Conservation (phyloP, 1,140 invertebrate genomes). For the Orius insidiosus region DNA sequence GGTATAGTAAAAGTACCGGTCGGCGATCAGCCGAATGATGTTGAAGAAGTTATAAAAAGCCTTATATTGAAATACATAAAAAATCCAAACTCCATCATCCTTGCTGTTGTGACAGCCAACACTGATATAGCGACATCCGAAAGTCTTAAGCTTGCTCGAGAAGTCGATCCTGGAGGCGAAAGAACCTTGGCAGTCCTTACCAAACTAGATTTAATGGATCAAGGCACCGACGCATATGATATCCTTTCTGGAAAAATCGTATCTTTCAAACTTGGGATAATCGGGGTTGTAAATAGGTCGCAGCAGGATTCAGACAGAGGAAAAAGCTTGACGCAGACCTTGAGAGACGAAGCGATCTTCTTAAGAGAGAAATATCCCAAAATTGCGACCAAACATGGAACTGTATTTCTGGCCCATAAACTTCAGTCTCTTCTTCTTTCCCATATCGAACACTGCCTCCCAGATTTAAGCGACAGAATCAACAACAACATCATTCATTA, state of each 20-base stretch:
- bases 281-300: conserved; percentile 57
- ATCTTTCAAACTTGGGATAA: conserved; percentile 59
- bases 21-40: conserved; percentile 43
- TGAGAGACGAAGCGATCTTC: conserved; percentile 42
- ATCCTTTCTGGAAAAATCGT: conserved; percentile 50
- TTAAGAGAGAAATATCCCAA: conserved; percentile 45
- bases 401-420: conserved; percentile 39
- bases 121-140: conserved; percentile 48
- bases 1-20: conserved; percentile 43
- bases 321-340: conserved; percentile 39
- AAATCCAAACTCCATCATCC: conserved; percentile 32
- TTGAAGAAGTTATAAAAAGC: conserved; percentile 38
- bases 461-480: conserved; percentile 42
- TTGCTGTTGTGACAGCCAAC: conserved; percentile 43
- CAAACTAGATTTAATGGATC: conserved; percentile 62
- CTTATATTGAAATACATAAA: conserved; percentile 37
- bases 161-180: conserved; percentile 42
- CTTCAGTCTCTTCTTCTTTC: conserved; percentile 46
- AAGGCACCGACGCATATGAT: conserved; percentile 56
- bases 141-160: conserved; percentile 39
- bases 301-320: conserved; percentile 50
- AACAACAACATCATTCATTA: conserved; percentile 46
- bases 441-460: conserved; percentile 47
- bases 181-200: conserved; percentile 55
- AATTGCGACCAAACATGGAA: conserved; percentile 42